Percentiles rank a stretch among this genome's conserved stretches.
phyloP scores from a whole-genome alignment of 1,140 invertebrate species.

The Saccostrea cuccullata region DNA sequence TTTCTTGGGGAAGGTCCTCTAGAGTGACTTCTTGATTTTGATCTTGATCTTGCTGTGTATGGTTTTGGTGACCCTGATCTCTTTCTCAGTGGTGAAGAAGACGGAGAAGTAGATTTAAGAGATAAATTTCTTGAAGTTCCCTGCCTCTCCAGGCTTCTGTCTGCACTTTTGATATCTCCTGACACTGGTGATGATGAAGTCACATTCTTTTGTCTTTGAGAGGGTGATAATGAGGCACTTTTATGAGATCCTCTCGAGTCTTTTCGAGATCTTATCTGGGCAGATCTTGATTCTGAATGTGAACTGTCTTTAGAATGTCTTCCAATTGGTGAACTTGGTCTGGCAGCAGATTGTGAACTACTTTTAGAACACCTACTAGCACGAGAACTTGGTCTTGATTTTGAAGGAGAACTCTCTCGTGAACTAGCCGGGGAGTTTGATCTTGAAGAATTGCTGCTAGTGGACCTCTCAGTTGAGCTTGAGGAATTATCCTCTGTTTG shows the following conservation, averaged over 20 bases:
- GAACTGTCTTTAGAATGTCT: background rate
- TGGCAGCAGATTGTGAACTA: background rate
- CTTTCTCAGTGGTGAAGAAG: slow-evolving; percentile 9
- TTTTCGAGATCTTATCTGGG: background rate
- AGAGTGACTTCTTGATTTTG: slow-evolving; percentile 11
- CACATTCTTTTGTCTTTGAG: background rate
- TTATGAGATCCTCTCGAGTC: background rate
- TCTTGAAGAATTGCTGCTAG: slow-evolving; percentile 15
- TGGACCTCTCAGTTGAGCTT: slow-evolving; percentile 13
- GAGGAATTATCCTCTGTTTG: background rate
- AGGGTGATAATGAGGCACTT: background rate
- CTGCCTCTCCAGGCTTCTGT: background rate
- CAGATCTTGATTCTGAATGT: background rate
- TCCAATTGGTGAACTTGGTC: background rate
- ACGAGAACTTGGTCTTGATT: slow-evolving; percentile 26
- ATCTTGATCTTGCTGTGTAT: slow-evolving; percentile 8
- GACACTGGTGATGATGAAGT: background rate
- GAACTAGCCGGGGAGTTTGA: background rate
- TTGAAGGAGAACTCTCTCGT: background rate
- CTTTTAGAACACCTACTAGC: slow-evolving; percentile 20
- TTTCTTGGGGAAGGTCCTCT: background rate
- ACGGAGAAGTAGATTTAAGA: background rate
- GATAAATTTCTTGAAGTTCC: background rate
- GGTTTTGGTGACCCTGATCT: background rate
- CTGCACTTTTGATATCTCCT: background rate